A percentile compares a stretch with the other conserved stretches of the same genome.
These are phyloP conservation scores for Ailuropoda melanoleuca DNA, from an alignment of 2,113 vertebrate genomes.

Conservation along the genomic window DNA sequence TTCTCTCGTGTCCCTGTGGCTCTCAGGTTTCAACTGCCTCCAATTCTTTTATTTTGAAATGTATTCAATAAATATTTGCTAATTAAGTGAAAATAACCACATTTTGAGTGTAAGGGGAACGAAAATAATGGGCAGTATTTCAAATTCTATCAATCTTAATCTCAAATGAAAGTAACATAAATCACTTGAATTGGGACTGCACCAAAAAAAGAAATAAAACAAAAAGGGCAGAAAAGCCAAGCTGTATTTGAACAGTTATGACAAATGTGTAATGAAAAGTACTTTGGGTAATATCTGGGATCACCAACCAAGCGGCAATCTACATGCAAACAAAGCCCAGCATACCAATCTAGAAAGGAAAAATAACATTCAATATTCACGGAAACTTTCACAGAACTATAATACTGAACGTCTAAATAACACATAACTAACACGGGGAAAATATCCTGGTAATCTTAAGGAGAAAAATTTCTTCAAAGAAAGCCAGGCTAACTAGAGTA, in stretches of 20 bases:
- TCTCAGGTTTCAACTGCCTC: neutral
- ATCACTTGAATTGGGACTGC: neutral
- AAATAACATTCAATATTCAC: neutral
- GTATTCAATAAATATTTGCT: neutral
- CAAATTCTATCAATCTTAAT: neutral
- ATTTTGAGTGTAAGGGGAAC: neutral
- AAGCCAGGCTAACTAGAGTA: neutral
- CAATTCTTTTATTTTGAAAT: conserved; percentile 12
- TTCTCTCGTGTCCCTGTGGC: neutral
- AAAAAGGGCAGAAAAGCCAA: neutral
- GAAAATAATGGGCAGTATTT: neutral
- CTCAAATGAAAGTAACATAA: conserved; percentile 30
- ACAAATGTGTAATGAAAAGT: neutral
- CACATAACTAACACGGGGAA: neutral
- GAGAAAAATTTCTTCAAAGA: conserved; percentile 10
- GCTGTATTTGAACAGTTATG: neutral
- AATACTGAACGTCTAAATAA: neutral
- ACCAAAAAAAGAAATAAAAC: neutral
- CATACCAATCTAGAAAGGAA: neutral
- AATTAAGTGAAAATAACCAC: conserved; percentile 28
- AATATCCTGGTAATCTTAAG: neutral
- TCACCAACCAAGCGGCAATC: neutral
- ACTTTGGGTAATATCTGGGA: neutral
- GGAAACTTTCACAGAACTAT: neutral
- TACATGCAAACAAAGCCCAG: neutral